Conservation (phyloP, 1,140 invertebrate genomes). For the Papilio glaucus region DNA sequence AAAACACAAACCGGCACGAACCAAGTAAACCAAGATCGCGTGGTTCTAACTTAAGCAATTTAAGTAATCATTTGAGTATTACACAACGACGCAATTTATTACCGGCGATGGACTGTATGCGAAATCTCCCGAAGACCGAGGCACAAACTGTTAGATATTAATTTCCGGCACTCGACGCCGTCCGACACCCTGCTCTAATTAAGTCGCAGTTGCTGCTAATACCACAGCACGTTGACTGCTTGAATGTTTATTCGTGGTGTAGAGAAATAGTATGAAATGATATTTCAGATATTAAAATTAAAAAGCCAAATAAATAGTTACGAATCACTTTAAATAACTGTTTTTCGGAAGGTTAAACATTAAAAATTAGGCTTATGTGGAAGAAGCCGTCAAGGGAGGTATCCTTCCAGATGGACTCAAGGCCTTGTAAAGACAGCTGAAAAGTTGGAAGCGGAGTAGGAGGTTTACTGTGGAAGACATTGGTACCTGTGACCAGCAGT, state of each 20-base stretch:
- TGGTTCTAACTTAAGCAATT: neutral
- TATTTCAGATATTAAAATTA: neutral
- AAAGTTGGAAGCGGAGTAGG: no score
- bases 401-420: no score
- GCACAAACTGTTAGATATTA: conserved; percentile 69
- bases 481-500: no score
- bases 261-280: neutral
- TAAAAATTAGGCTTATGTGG: no score
- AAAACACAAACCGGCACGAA: neutral
- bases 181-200: conserved; percentile 55
- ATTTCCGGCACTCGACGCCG: conserved; percentile 70
- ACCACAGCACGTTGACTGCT: neutral
- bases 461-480: no score
- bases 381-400: no score
- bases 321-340: no score
- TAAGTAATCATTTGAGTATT: conserved; percentile 7
- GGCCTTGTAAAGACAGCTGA: no score
- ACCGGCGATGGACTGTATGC: conserved; percentile 37
- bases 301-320: neutral
- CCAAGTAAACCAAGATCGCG: neutral
- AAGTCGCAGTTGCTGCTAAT: conserved; percentile 48
- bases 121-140: conserved; percentile 3
- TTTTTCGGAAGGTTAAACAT: no score
- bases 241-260: neutral
- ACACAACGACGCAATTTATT: conserved; percentile 40